These are phyloP conservation scores for Plecturocebus donacophilus DNA, from an alignment of 2,113 vertebrate genomes.

Conservation along the genomic window DNA sequence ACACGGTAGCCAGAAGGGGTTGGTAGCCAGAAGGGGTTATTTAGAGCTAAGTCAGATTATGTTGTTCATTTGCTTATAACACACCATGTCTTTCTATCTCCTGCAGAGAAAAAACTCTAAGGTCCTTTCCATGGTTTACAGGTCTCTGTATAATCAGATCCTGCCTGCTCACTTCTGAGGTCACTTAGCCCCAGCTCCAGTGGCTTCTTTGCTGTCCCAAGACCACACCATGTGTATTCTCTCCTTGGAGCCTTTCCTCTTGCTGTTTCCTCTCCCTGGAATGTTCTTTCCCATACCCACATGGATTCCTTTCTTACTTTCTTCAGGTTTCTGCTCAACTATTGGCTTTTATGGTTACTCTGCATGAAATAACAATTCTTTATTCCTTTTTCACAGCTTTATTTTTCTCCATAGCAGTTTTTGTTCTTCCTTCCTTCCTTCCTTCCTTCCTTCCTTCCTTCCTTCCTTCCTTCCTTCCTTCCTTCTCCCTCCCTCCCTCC, in stretches of 20 bases:
- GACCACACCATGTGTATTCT: not conserved
- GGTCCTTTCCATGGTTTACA: not conserved
- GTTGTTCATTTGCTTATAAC: not conserved
- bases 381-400: not conserved
- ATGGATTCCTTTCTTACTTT: not conserved
- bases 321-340: constrained; percentile 13
- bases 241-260: not conserved
- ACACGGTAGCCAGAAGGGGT: not conserved
- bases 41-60: not conserved
- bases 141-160: not conserved
- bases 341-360: not conserved
- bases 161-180: not conserved
- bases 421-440: not conserved
- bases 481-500: too few species aligned
- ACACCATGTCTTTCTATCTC: not conserved
- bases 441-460: too few species aligned
- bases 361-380: not conserved
- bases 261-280: not conserved
- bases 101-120: not conserved
- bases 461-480: too few species aligned
- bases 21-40: not conserved
- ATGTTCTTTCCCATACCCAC: not conserved
- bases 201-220: not conserved
- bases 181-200: not conserved
- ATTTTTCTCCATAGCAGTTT: not conserved